A percentile compares a stretch with the other conserved stretches of the same genome.
Conservation (phyloP, 2,888 invertebrate genomes). For the Terebella lapidaria region DNA sequence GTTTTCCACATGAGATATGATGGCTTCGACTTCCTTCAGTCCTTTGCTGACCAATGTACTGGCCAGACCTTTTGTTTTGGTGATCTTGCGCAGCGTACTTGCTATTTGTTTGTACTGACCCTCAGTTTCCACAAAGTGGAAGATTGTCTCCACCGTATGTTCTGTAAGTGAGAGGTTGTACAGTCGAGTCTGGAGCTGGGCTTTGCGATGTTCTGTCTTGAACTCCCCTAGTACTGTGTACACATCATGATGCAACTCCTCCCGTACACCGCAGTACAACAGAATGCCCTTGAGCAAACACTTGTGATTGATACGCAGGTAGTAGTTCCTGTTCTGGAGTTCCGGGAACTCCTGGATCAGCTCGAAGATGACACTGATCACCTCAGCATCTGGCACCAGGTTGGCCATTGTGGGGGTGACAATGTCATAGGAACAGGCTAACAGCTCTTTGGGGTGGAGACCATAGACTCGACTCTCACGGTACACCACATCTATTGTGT, state of each 20-base stretch:
- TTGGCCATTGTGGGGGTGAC: constrained; percentile 64
- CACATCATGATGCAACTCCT: constrained; percentile 53
- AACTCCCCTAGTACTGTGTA: constrained; percentile 38
- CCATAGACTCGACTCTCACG: constrained; percentile 67
- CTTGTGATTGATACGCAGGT: constrained; percentile 45
- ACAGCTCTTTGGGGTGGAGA: constrained; percentile 81
- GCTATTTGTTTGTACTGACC: constrained; percentile 62
- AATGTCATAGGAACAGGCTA: constrained; percentile 90
- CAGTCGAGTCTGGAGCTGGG: constrained; percentile 68
- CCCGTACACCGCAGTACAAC: constrained; percentile 73
- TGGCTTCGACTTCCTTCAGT: constrained; percentile 69
- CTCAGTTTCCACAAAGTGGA: constrained; percentile 67
- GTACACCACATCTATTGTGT: constrained; percentile 80
- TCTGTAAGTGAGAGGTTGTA: constrained; percentile 67
- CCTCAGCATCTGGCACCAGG: constrained; percentile 74
- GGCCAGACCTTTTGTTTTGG: constrained; percentile 60
- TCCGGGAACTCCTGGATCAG: constrained; percentile 67
- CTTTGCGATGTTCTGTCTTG: constrained; percentile 57
- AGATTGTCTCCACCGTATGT: constrained; percentile 63
- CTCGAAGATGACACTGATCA: constrained; percentile 70
- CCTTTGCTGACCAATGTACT: constrained; percentile 63
- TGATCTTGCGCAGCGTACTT: constrained; percentile 63
- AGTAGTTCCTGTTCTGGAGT: constrained; percentile 50
- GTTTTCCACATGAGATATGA: constrained; percentile 67
- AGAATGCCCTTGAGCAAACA: constrained; percentile 63